Evolutionary conservation across 2,113 vertebrate species (phyloP), one percentile per base, ranked within the genome.

Genomic region (Cyprinodon brontotheroides): DNA sequence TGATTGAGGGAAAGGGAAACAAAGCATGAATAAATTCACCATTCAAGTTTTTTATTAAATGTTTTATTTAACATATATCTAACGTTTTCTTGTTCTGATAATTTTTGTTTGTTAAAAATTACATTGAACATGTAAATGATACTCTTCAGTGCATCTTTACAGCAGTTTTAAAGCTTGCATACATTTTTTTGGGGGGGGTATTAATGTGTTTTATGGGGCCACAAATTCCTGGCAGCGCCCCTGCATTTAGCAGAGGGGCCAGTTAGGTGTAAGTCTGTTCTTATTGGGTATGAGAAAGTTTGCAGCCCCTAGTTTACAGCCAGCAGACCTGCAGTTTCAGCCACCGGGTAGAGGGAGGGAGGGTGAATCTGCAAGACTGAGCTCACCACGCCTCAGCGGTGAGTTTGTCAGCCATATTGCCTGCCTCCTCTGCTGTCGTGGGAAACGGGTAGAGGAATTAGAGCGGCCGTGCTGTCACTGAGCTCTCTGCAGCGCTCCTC

Each of bases 341-440:
- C 79, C 50, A 70, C 73, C 65, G 80, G 84, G 63, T 48, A 39
- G 62, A 36, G 38, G 39, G 61, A 10, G 65, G 11, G 79, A 63
- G 77, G 60, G 76, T 48, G 85, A 63, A 65, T 81, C 81, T 77
- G 86, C 83, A 83, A 81, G 89, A 75, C 83, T 85, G 61, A 0
- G 57, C 70, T 85, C 82, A 88, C 86, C 85, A 88, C 88, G 86
- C 88, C 86, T 91, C 88, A 63, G 72, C 81, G 77, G 83, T 82
- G 73, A 82, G 62, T 79, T 72, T 65, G 87, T 89, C 90, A 88
- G 90, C 88, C 90, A 91, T 90, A 88, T 90, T 91, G 90, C 85
- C 75, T 85, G 66, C 79, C 77, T 85, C 80, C 59, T 61, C 85
- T 74, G 72, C 77, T 78, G 72, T 29, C 17, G 77, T 45, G 81